Conservation (phyloP, 2,797 vertebrate genomes). For the Apodemus agrarius region DNA sequence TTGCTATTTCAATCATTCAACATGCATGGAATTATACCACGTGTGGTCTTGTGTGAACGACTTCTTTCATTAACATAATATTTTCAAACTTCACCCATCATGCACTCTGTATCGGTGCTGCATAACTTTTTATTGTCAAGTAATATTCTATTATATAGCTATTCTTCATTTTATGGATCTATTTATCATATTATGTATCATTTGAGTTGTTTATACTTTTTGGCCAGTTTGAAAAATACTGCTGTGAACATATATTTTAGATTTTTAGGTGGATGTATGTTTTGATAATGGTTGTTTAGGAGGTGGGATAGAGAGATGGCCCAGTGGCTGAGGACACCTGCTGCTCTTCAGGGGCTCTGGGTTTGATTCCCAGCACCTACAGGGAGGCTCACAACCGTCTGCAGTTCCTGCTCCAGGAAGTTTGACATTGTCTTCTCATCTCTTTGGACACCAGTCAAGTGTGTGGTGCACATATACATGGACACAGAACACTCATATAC, state of each 20-base stretch:
- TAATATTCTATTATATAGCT: background rate
- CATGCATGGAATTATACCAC: background rate
- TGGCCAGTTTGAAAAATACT: background rate
- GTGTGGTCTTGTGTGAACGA: background rate
- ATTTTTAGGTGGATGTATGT: conserved; percentile 7
- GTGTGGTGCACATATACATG: background rate
- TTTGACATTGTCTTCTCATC: background rate
- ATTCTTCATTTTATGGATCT: background rate
- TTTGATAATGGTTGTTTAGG: conserved; percentile 24
- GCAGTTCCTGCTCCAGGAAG: background rate
- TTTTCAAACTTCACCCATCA: conserved; percentile 8
- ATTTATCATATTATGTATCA: background rate
- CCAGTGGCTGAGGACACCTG: background rate
- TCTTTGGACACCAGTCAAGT: background rate
- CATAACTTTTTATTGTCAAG: conserved; percentile 38
- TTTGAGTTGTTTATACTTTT: conserved; percentile 26
- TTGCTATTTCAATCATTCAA: background rate
- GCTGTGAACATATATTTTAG: background rate
- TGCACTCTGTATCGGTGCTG: background rate
- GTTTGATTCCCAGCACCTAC: background rate
- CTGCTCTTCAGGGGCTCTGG: background rate
- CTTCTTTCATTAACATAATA: background rate
- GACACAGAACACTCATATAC: background rate
- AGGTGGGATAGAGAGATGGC: background rate
- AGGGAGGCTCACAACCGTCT: background rate